Evolutionary conservation across 2,888 invertebrate genomes (phyloP), one percentile per base, ranked within the genome.

Genomic region (Eulithis testata): DNA sequence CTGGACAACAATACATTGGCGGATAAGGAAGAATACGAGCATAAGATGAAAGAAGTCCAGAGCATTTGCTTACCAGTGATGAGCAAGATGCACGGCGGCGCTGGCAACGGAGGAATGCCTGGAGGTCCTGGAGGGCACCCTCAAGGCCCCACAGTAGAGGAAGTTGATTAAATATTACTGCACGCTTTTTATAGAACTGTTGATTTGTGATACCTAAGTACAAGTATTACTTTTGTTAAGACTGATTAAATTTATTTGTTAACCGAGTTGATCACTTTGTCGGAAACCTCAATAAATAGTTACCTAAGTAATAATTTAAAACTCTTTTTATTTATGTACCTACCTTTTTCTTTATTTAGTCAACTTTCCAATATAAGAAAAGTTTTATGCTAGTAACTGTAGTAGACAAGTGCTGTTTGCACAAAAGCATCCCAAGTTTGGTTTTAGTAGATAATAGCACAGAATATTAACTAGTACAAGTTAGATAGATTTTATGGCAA

Each of bases 1-100:
- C 86, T 97, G 68, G 97, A 97, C 80, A 87, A 90, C 79, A 96
- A 95, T 88, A 93, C 90, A 12, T 86, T 93, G 76, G 96, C 95
- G 8, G 96, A 94, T 61, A 94, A 94, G 80, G 95, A 94, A 27
- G 95, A 95, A 80, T 95, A 93, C 75, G 95, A 95, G 67, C 93
- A 94, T 75, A 94, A 91, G 74, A 76, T 95, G 75, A 93, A 94
- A 75, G 95, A 96, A 59, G 54, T 96, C 55, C 94, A 95, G 76
- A 87, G 89, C 54, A 85, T 90, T 1, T 95, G 95, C 79, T 93
- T 82, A 79, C 96, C 94, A 0, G 77, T 94, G 56, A 94, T 95
- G 94, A 91, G 87, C 69, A 94, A 94, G 76, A 77, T 94, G 74
- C 94, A 94, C 70, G 95, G 95, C 11, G 91, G 94, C 6, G 88